Evolutionary conservation across 2,888 invertebrate genomes (phyloP).

Genomic region (Pseudoips prasinana): DNA sequence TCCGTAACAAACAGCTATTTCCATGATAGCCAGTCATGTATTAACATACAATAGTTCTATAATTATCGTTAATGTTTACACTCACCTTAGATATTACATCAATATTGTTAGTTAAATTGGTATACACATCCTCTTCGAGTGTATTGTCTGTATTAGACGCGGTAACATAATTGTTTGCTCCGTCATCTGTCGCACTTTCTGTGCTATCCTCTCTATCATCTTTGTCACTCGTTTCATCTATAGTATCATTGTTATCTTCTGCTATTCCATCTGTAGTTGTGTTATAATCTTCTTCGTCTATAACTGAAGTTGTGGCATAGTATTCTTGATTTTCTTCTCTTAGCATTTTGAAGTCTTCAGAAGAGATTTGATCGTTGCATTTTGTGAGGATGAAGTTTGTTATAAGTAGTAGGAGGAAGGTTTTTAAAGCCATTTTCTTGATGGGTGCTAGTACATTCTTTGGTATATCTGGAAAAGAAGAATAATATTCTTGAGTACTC

Average conservation of each 20-base stretch:
- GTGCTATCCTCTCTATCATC: constrained; percentile 10
- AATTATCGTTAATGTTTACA: no score
- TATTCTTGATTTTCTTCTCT: constrained; percentile 14
- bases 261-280: constrained; percentile 16
- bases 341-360: constrained; percentile 21
- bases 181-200: constrained; percentile 24
- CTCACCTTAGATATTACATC: constrained; percentile 28
- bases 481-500: background rate
- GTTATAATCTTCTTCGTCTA: constrained; percentile 19
- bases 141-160: constrained; percentile 40
- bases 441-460: constrained; percentile 22
- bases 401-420: constrained; percentile 15
- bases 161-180: constrained; percentile 13
- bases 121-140: constrained; percentile 37
- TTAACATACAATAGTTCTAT: no score
- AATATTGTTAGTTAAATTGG: constrained; percentile 29
- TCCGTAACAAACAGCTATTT: no score
- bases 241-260: constrained; percentile 1
- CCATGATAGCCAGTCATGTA: no score
- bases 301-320: constrained; percentile 9
- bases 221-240: constrained; percentile 1
- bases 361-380: constrained; percentile 11
- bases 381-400: constrained; percentile 15
- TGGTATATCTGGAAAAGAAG: constrained; percentile 25
- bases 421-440: constrained; percentile 23